Conservation (phyloP, 2,888 invertebrate species). For the Eurytoma adleriae region DNA sequence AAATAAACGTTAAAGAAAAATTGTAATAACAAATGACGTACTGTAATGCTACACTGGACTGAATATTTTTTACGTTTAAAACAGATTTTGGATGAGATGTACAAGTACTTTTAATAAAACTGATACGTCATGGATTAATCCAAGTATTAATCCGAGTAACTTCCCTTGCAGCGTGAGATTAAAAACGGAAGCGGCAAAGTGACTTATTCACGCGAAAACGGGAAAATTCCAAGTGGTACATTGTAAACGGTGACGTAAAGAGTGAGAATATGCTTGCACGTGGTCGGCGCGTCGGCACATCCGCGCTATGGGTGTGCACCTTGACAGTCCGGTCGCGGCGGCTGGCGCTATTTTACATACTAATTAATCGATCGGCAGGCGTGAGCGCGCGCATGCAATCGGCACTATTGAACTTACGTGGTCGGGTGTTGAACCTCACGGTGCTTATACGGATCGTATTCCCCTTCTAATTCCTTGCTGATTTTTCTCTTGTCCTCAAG, state of each 20-base stretch:
- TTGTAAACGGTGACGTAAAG: background rate
- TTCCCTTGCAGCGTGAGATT: too few species aligned
- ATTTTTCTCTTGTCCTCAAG: conserved; percentile 76
- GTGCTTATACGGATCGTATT: conserved; percentile 84
- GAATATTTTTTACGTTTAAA: background rate
- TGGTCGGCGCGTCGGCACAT: background rate
- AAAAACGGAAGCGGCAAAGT: too few species aligned
- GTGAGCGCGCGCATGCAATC: background rate
- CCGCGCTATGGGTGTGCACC: background rate
- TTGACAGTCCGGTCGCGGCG: background rate
- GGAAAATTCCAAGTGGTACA: too few species aligned
- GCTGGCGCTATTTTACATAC: background rate
- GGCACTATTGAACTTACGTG: conserved; percentile 80
- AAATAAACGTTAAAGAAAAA: too few species aligned
- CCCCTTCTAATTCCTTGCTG: conserved; percentile 76
- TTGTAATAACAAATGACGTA: too few species aligned
- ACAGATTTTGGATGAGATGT: too few species aligned
- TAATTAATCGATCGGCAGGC: background rate
- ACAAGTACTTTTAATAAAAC: too few species aligned
- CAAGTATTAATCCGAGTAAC: too few species aligned
- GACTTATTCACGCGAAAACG: too few species aligned
- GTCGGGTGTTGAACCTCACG: conserved; percentile 84
- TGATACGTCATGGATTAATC: too few species aligned
- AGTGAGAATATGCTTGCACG: background rate
- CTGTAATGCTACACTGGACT: too few species aligned